Percentiles rank a stretch among this genome's conserved stretches.
Evolutionary conservation across 1,140 invertebrate genomes (phyloP).

Genomic region (Copidosoma floridanum): DNA sequence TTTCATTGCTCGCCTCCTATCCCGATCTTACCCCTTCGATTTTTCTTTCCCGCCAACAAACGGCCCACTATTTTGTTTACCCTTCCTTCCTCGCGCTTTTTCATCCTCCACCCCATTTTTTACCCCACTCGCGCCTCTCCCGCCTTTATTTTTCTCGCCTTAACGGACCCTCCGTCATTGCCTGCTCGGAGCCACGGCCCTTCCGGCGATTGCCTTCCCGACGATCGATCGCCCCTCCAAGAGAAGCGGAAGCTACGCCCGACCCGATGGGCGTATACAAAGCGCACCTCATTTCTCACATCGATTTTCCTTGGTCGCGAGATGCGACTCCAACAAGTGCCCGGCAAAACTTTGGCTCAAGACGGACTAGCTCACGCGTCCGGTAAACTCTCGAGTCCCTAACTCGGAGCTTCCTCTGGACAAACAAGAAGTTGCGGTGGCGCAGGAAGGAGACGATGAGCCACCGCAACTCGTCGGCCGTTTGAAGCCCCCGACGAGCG

Average conservation of each 20-base stretch:
- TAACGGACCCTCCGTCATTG: constrained; percentile 5
- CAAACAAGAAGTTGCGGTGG: constrained; percentile 2
- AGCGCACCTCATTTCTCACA: constrained; percentile 24
- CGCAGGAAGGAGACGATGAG: constrained; percentile 14
- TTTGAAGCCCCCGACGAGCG: background rate
- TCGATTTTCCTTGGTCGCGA: too few relatives aligned
- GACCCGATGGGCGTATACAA: background rate
- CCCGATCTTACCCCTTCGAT: too few relatives aligned
- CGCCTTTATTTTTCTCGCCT: background rate
- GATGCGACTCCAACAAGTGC: constrained; percentile 22
- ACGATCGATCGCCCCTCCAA: constrained; percentile 13
- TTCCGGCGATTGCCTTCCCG: background rate
- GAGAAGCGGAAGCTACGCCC: too few relatives aligned
- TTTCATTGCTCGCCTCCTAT: constrained; percentile 2
- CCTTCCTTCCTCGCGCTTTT: background rate
- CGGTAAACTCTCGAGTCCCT: too few relatives aligned
- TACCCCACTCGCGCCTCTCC: background rate
- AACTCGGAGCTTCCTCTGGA: background rate
- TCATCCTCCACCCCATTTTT: constrained; percentile 17
- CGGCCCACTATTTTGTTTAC: constrained; percentile 10
- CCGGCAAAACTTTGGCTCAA: constrained; percentile 16
- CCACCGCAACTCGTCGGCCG: background rate
- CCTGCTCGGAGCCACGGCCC: background rate
- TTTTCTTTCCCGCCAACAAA: too few relatives aligned
- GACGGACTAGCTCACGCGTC: constrained; percentile 10